These are phyloP conservation scores for Scortum barcoo DNA, from an alignment of 2,113 vertebrate genomes.

Conservation along the genomic window DNA sequence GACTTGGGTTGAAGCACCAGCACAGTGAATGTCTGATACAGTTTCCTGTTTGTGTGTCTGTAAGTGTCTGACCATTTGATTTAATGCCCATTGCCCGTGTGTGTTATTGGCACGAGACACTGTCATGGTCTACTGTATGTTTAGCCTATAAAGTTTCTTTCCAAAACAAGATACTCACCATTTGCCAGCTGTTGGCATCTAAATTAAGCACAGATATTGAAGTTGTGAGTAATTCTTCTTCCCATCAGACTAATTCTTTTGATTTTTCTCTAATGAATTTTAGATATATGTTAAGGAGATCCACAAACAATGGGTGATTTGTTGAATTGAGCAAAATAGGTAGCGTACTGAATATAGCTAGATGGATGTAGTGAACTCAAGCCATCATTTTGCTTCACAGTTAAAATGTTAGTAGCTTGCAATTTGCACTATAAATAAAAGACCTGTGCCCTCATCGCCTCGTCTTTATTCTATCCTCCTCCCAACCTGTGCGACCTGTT, in stretches of 20 bases:
- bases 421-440: conserved; percentile 5
- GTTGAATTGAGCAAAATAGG: not conserved
- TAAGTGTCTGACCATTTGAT: not conserved
- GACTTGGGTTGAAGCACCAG: not conserved
- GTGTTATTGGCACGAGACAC: not conserved
- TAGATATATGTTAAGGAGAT: not conserved
- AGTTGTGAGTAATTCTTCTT: not conserved
- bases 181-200: conserved; percentile 7
- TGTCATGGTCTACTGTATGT: not conserved
- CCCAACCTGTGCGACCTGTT: conserved; percentile 8
- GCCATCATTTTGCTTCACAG: conserved; percentile 13
- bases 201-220: not conserved
- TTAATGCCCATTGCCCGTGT: not conserved
- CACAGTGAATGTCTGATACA: conserved; percentile 19
- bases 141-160: not conserved
- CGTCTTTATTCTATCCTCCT: not conserved
- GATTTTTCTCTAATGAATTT: not conserved
- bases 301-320: not conserved
- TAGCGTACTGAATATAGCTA: not conserved
- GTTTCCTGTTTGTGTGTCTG: not conserved
- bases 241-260: conserved; percentile 5
- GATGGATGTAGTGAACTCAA: conserved; percentile 10
- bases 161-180: not conserved
- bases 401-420: conserved; percentile 34
- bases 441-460: not conserved